phyloP scores from a whole-genome alignment of 2,797 vertebrate species.

The Thaleichthys pacificus region DNA sequence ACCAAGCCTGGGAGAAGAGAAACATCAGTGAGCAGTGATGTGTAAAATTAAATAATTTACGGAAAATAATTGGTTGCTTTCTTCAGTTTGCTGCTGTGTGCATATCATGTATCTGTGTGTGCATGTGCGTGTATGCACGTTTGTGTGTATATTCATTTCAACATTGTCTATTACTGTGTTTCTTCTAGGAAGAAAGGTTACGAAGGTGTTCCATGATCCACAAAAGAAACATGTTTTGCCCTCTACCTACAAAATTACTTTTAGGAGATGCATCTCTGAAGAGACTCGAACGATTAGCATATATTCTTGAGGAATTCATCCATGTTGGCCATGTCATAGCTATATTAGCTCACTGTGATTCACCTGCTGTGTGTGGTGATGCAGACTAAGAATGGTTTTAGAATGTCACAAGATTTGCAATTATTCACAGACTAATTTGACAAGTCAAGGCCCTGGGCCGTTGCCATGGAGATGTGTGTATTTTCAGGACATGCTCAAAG shows the following conservation, averaged over 20 bases:
- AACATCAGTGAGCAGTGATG: conserved; percentile 36
- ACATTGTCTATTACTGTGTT: neutral
- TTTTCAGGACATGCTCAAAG: conserved; percentile 10
- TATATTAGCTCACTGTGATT: neutral
- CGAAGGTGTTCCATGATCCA: neutral
- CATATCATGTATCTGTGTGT: neutral
- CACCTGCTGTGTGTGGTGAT: neutral
- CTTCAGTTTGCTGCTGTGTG: conserved; percentile 5
- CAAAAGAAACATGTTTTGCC: too few relatives aligned
- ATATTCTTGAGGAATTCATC: neutral
- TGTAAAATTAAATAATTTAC: conserved; percentile 45
- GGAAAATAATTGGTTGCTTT: conserved; percentile 42
- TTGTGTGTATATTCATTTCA: neutral
- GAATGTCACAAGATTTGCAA: conserved; percentile 2
- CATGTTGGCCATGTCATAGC: neutral
- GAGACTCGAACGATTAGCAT: too few relatives aligned
- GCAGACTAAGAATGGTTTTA: conserved; percentile 8
- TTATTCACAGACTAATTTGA: conserved; percentile 16
- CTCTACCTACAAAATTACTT: too few relatives aligned
- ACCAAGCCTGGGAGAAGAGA: conserved; percentile 26
- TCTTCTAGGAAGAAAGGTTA: neutral
- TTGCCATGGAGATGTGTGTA: conserved; percentile 13
- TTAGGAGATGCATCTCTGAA: too few relatives aligned
- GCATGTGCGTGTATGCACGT: neutral
- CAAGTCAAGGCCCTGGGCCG: conserved; percentile 7